A percentile compares a stretch with the other conserved stretches of the same genome.
Evolutionary conservation across 2,888 invertebrate species (phyloP).

Genomic region (Lottia scabra): DNA sequence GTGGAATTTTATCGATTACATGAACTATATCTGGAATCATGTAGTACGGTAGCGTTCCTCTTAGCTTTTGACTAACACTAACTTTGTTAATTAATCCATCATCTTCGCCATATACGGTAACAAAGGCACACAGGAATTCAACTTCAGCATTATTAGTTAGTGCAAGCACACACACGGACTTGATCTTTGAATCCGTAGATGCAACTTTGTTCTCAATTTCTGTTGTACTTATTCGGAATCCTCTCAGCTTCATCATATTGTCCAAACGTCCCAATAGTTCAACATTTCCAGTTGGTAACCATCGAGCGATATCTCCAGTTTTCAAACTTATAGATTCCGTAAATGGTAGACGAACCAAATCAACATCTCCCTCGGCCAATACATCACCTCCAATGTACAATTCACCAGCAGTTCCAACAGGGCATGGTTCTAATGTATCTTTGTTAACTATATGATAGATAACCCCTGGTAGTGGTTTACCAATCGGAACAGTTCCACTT

Average conservation of each 20-base stretch:
- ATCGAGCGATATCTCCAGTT: slow-evolving; percentile 4
- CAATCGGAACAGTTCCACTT: slow-evolving; percentile 15
- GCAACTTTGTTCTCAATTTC: slow-evolving; percentile 15
- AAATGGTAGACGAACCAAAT: neutral
- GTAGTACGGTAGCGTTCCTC: slow-evolving; percentile 7
- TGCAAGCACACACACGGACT: neutral
- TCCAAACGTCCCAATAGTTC: slow-evolving; percentile 14
- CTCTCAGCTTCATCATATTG: slow-evolving; percentile 9
- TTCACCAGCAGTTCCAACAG: slow-evolving; percentile 14
- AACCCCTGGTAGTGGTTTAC: slow-evolving; percentile 19
- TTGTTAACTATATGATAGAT: slow-evolving; percentile 7
- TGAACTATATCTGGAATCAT: slow-evolving; percentile 17
- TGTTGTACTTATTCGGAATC: slow-evolving; percentile 12
- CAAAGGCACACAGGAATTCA: neutral
- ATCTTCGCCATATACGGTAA: neutral
- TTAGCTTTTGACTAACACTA: neutral
- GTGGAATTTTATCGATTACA: slow-evolving; percentile 8
- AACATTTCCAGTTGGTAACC: slow-evolving; percentile 11
- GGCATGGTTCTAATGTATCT: neutral
- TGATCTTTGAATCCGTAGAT: neutral
- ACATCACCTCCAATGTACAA: slow-evolving; percentile 12
- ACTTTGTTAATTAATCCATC: neutral
- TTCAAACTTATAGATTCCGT: neutral
- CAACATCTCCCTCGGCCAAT: slow-evolving; percentile 11
- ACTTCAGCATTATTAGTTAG: neutral